Evolutionary conservation across 2,113 vertebrate species (phyloP).

Genomic region (Bombycilla garrulus): DNA sequence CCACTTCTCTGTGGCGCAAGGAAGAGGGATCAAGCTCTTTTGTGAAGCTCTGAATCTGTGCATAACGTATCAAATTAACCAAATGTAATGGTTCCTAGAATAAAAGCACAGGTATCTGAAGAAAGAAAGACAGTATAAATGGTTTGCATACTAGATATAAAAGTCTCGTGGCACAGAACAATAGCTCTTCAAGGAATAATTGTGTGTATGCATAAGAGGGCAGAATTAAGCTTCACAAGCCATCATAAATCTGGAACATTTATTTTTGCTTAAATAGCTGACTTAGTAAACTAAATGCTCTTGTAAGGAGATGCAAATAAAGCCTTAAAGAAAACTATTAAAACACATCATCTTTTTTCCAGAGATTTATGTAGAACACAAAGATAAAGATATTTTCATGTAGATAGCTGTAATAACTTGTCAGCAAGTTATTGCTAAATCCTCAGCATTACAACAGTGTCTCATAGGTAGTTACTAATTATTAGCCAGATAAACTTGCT

Average conservation of each 20-base stretch:
- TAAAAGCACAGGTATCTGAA: background rate
- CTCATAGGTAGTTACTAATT: background rate
- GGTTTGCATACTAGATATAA: background rate
- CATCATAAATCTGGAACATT: background rate
- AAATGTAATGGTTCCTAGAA: background rate
- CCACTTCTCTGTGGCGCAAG: background rate
- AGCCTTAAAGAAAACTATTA: background rate
- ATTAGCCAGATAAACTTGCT: background rate
- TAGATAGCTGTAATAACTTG: background rate
- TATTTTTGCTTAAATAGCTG: background rate
- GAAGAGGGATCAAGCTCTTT: background rate
- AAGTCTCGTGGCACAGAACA: background rate
- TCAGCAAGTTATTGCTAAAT: background rate
- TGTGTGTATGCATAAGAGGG: background rate
- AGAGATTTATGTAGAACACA: background rate
- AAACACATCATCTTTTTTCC: background rate
- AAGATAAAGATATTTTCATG: background rate
- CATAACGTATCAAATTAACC: background rate
- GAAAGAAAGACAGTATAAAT: background rate
- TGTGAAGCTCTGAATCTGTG: background rate
- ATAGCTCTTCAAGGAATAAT: background rate
- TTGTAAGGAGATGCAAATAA: background rate
- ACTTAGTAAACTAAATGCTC: background rate
- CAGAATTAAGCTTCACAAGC: background rate
- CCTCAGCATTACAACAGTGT: background rate